A percentile compares a stretch with the other conserved stretches of the same genome.
phyloP scores from a whole-genome alignment of 2,888 invertebrate species.

The Anorthoa munda region DNA sequence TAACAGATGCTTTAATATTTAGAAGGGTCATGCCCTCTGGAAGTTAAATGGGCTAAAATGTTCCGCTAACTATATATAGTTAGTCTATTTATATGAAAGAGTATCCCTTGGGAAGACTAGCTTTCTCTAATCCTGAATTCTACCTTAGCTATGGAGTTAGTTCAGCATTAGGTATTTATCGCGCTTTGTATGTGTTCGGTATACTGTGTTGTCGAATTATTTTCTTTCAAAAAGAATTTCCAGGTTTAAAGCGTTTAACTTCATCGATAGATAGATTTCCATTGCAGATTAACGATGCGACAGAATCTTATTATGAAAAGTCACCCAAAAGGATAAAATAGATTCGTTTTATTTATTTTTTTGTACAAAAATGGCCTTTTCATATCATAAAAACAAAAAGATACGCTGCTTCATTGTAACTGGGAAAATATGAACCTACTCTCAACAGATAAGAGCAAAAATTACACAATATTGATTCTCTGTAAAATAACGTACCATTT shows the following conservation, averaged over 20 bases:
- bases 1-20: constrained; percentile 4
- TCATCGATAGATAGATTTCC: too few relatives aligned
- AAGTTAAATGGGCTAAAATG: constrained; percentile 16
- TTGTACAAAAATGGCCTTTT: neutral
- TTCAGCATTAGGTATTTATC: constrained; percentile 25
- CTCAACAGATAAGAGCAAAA: constrained; percentile 15
- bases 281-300: too few relatives aligned
- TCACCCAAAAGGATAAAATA: too few relatives aligned
- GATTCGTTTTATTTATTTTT: too few relatives aligned
- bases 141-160: constrained; percentile 14
- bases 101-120: constrained; percentile 3
- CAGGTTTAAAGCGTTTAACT: too few relatives aligned
- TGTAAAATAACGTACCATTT: constrained; percentile 50
- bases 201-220: neutral
- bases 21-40: constrained; percentile 7
- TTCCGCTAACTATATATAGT: constrained; percentile 14
- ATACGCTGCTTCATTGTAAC: neutral
- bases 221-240: too few relatives aligned
- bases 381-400: neutral
- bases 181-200: neutral
- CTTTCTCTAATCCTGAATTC: constrained; percentile 17
- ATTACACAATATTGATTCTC: constrained; percentile 40
- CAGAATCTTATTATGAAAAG: neutral
- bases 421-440: neutral
- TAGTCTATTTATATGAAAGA: constrained; percentile 1